Conservation (phyloP, 30 jellyfish, hydroid and myxozoan genomes). For the Morbakka virulenta region DNA sequence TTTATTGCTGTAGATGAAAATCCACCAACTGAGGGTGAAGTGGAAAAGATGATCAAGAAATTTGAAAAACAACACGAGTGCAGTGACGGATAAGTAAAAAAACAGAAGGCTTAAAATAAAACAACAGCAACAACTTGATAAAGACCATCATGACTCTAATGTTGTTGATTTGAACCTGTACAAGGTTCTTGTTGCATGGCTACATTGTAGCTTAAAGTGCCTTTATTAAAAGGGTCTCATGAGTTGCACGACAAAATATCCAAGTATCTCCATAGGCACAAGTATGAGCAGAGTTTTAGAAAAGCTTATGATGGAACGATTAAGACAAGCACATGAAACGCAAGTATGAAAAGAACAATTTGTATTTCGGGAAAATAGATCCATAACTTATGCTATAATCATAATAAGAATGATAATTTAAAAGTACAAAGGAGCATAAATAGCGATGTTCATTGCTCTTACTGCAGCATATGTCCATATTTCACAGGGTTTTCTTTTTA, state of each 20-base stretch:
- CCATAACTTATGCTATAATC: not conserved
- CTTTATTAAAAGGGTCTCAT: not conserved
- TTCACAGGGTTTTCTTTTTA: too few species aligned
- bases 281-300: not conserved
- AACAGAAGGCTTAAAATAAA: too few species aligned
- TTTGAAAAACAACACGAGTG: too few species aligned
- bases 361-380: constrained; percentile 1
- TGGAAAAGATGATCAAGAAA: too few species aligned
- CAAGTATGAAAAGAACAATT: not conserved
- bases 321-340: not conserved
- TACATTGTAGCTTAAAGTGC: not conserved
- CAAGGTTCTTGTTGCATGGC: too few species aligned
- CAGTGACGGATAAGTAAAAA: too few species aligned
- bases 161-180: too few species aligned
- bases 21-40: too few species aligned
- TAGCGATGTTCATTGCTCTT: not conserved
- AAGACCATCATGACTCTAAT: too few species aligned
- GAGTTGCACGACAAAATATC: not conserved
- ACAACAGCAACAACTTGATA: too few species aligned
- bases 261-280: not conserved
- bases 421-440: not conserved
- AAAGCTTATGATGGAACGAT: not conserved
- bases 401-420: not conserved
- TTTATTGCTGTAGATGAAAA: too few species aligned
- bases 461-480: too few species aligned